A percentile compares a stretch with the other conserved stretches of the same genome.
These are phyloP conservation scores for Glyphotaelius pellucidus DNA, from an alignment of 2,888 invertebrate species.

Conservation along the genomic window DNA sequence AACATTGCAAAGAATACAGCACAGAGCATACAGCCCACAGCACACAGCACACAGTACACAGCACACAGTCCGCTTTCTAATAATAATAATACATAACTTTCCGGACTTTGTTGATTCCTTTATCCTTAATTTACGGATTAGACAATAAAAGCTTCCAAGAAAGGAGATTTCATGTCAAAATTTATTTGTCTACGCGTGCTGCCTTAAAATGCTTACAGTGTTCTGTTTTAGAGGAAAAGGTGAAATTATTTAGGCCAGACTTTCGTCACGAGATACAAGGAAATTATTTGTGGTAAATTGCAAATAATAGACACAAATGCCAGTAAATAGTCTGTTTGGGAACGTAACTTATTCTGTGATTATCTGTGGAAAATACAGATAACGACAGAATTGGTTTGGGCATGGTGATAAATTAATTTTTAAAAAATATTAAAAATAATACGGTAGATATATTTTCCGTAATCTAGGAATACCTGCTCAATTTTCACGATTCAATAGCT, in stretches of 20 bases:
- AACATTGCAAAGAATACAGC: neutral
- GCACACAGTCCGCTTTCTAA: constrained; percentile 35
- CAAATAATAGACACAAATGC: neutral
- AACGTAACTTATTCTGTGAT: neutral
- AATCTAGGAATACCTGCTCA: too few species aligned
- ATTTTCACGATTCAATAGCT: too few species aligned
- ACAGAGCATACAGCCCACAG: constrained; percentile 2
- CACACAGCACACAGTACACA: too few species aligned
- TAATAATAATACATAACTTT: neutral
- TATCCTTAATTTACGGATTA: neutral
- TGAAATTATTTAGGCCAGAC: neutral
- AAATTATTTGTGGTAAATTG: neutral
- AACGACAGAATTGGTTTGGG: too few species aligned
- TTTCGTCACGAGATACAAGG: neutral
- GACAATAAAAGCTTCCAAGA: neutral
- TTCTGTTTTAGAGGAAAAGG: neutral
- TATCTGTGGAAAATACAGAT: neutral
- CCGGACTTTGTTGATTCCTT: neutral
- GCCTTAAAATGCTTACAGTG: neutral
- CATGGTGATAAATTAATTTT: too few species aligned
- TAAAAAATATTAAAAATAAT: too few species aligned
- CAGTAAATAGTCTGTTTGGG: neutral
- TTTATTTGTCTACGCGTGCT: neutral
- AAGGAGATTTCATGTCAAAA: neutral
- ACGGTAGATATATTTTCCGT: too few species aligned